These are phyloP conservation scores for Corythornis cristatus DNA, from an alignment of 2,113 vertebrate genomes.

Conservation along the genomic window DNA sequence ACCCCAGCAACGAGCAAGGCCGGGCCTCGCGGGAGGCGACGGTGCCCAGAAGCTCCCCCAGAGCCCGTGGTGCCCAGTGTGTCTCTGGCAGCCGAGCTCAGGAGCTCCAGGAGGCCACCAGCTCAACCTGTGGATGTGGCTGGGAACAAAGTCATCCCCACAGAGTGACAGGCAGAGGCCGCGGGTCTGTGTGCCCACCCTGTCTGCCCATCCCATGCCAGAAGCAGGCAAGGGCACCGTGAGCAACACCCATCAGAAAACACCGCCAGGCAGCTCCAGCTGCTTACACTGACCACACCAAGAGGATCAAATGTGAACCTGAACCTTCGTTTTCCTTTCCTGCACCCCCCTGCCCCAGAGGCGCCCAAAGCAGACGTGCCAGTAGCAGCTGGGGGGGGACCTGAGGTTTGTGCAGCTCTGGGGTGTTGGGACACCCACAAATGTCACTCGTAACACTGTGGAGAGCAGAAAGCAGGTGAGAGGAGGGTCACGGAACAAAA, in stretches of 20 bases:
- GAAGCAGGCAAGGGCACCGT: neutral
- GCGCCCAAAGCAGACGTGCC: neutral
- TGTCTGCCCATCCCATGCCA: neutral
- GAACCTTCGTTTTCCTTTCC: neutral
- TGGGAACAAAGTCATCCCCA: neutral
- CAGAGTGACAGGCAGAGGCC: fast-evolving
- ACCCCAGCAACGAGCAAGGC: neutral
- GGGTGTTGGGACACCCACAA: neutral
- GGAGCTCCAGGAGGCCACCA: neutral
- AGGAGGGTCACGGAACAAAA: neutral
- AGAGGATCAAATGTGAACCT: neutral
- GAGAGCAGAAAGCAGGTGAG: neutral
- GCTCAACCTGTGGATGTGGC: fast-evolving
- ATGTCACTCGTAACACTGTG: fast-evolving
- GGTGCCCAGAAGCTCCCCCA: too few relatives aligned
- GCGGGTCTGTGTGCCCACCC: neutral
- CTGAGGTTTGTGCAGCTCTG: neutral
- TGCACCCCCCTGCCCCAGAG: neutral
- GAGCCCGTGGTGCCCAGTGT: too few relatives aligned
- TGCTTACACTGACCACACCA: fast-evolving
- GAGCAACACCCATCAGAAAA: neutral
- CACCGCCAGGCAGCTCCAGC: fast-evolving
- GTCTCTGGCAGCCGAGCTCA: fast-evolving
- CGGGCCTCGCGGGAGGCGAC: neutral
- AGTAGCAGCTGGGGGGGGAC: fast-evolving